Evolutionary conservation across 2,797 vertebrate genomes (phyloP).

Genomic region (Chaetodon trifasciatus): DNA sequence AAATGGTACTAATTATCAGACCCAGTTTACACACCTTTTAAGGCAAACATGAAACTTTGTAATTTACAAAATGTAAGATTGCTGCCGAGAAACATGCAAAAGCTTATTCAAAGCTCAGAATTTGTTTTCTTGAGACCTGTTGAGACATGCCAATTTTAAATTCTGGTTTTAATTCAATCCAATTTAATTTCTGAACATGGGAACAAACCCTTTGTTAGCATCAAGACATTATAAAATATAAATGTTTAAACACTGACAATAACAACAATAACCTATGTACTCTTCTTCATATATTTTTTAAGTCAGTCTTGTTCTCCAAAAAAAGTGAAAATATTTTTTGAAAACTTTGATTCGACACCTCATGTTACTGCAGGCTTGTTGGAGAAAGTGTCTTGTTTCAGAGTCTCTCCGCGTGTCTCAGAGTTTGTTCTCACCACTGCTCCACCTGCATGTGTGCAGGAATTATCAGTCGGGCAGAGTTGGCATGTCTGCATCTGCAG

Average conservation of each 20-base stretch:
- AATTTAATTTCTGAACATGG: not conserved
- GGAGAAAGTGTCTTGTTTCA: constrained; percentile 5
- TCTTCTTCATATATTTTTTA: not conserved
- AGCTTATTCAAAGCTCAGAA: not conserved
- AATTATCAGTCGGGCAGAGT: constrained; percentile 24
- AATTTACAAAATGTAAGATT: not conserved
- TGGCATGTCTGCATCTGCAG: constrained; percentile 77
- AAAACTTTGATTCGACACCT: not conserved
- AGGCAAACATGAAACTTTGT: not conserved
- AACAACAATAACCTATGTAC: not conserved
- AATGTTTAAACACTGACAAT: not conserved
- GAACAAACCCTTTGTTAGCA: not conserved
- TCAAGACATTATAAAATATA: not conserved
- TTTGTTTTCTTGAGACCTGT: not conserved
- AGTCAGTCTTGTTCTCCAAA: no score
- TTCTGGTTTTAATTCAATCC: not conserved
- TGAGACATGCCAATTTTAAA: not conserved
- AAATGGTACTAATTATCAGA: not conserved
- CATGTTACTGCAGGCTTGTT: not conserved
- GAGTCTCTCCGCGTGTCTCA: not conserved
- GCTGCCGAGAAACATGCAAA: not conserved
- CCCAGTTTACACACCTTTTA: not conserved
- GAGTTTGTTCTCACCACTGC: not conserved
- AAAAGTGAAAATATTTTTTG: no score
- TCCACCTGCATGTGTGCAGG: constrained; percentile 34